These are phyloP conservation scores for Indicator maculatus DNA, from an alignment of 2,113 vertebrate genomes.

Conservation along the genomic window DNA sequence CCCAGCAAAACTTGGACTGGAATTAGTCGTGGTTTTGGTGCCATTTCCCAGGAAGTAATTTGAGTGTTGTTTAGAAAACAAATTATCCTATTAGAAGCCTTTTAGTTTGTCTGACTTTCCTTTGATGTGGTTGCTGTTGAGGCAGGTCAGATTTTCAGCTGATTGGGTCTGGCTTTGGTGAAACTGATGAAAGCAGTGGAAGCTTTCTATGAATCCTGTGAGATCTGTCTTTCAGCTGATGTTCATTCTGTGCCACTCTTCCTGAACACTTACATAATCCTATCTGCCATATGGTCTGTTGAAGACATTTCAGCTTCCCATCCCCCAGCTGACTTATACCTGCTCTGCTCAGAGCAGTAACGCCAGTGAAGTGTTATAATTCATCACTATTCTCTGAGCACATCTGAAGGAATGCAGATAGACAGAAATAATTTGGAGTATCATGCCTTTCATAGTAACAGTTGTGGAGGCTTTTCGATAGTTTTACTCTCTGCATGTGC, in stretches of 20 bases:
- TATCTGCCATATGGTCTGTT: not conserved
- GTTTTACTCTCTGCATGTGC: not conserved
- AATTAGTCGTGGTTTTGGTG: not conserved
- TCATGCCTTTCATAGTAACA: not conserved
- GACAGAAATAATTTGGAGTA: not conserved
- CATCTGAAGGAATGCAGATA: not conserved
- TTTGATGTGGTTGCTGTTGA: constrained; percentile 6
- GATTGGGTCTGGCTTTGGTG: not conserved
- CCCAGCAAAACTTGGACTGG: not conserved
- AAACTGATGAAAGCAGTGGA: not conserved
- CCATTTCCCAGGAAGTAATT: not conserved
- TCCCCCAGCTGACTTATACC: not conserved
- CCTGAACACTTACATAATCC: not conserved
- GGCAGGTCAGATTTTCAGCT: not conserved
- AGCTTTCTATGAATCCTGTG: not conserved
- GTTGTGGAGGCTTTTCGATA: not conserved
- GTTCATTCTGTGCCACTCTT: not conserved
- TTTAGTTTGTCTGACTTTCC: not conserved
- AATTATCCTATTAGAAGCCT: not conserved
- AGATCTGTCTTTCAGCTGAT: not conserved
- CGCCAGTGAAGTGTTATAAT: not conserved
- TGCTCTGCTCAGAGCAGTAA: not conserved
- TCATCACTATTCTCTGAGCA: not conserved
- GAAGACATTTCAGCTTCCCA: not conserved
- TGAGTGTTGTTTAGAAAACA: not conserved